A percentile compares a stretch with the other conserved stretches of the same genome.
These are phyloP conservation scores for Silurus meridionalis DNA, from an alignment of 2,113 vertebrate genomes.

Conservation along the genomic window DNA sequence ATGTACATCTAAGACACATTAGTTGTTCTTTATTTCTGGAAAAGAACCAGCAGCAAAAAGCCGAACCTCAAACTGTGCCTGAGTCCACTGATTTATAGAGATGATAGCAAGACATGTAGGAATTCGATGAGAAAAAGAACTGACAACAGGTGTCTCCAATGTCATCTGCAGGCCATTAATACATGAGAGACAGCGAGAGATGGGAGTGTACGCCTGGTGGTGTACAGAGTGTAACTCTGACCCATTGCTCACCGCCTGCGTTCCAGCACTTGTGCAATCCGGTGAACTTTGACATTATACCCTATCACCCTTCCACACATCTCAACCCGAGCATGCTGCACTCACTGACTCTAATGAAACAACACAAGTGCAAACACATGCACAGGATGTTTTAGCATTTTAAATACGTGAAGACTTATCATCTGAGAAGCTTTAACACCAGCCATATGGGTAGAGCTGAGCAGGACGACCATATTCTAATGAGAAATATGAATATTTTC, in stretches of 20 bases:
- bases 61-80: not conserved
- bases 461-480: not conserved
- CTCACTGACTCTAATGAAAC: not conserved
- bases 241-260: constrained; percentile 40
- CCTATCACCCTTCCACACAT: constrained; percentile 11
- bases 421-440: not conserved
- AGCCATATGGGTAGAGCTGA: not conserved
- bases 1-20: not conserved
- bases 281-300: constrained; percentile 45
- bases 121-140: constrained; percentile 15
- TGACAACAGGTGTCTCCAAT: not conserved
- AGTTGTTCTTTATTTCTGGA: not conserved
- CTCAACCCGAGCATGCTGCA: not conserved
- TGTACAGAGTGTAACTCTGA: constrained; percentile 33
- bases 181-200: not conserved
- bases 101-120: not conserved
- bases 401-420: not conserved
- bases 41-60: not conserved
- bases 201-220: not conserved
- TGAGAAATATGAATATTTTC: not conserved
- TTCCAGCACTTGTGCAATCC: constrained; percentile 33
- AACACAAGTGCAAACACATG: not conserved
- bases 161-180: not conserved
- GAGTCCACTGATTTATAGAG: not conserved
- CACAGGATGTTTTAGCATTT: not conserved